Percentiles rank a stretch among this genome's conserved stretches.
Evolutionary conservation across 2,888 invertebrate genomes (phyloP).

Genomic region (Atrina japonica): DNA sequence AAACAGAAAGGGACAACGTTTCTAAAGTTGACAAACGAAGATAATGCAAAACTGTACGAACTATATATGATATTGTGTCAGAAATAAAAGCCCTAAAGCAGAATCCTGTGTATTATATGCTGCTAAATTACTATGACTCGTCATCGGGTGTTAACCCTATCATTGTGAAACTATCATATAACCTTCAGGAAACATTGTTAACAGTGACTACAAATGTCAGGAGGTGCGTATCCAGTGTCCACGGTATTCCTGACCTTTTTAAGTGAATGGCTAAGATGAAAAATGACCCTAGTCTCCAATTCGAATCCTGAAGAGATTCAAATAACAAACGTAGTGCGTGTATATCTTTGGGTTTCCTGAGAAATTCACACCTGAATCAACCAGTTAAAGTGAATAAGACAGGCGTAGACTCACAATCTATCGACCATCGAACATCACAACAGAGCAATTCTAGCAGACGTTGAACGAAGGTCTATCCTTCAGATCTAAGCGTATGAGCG

Average conservation of each 20-base stretch:
- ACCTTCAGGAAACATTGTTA: not conserved
- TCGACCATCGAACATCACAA: not conserved
- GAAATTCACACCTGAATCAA: no score
- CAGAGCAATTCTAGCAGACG: not conserved
- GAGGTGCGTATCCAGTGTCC: not conserved
- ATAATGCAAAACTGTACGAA: not conserved
- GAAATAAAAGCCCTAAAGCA: not conserved
- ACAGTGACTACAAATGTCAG: not conserved
- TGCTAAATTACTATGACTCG: not conserved
- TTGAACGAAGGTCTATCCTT: constrained; percentile 26
- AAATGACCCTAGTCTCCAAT: constrained; percentile 43
- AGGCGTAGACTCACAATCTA: not conserved
- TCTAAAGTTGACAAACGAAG: not conserved
- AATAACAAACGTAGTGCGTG: not conserved
- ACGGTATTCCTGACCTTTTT: constrained; percentile 28
- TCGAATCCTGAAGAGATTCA: not conserved
- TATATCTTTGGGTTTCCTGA: no score
- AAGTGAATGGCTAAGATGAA: constrained; percentile 28
- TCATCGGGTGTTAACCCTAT: constrained; percentile 8
- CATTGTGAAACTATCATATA: not conserved
- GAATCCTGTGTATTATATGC: constrained; percentile 3
- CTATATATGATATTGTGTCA: constrained; percentile 6
- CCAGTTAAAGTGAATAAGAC: no score
- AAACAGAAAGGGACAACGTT: not conserved
- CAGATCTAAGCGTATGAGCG: constrained; percentile 7